These are phyloP conservation scores for Pseudotriccus pelzelni DNA, from an alignment of 2,797 vertebrate species.

Conservation along the genomic window DNA sequence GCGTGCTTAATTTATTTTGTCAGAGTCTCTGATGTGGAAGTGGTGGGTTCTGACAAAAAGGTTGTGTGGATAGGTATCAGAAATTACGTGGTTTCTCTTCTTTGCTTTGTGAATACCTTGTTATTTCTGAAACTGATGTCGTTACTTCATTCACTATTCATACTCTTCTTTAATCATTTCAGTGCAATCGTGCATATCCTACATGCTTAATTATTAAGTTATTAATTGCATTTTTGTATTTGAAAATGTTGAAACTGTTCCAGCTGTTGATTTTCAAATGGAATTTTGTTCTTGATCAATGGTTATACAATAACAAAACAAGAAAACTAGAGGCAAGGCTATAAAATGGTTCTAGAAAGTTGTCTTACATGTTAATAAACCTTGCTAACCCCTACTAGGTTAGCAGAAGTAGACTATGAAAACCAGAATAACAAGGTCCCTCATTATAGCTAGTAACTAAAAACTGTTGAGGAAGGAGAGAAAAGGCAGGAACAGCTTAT, in stretches of 20 bases:
- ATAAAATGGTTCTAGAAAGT: neutral
- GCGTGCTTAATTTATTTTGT: neutral
- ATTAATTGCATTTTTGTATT: neutral
- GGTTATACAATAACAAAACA: neutral
- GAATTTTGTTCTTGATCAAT: neutral
- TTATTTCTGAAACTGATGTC: neutral
- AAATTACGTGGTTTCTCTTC: neutral
- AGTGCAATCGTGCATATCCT: neutral
- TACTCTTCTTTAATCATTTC: neutral
- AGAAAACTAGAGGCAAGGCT: neutral
- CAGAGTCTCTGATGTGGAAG: neutral
- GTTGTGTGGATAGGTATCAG: neutral
- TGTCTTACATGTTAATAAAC: neutral
- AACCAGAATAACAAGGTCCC: neutral
- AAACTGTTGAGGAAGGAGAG: neutral
- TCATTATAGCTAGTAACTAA: neutral
- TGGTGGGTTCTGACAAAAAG: neutral
- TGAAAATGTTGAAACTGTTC: neutral
- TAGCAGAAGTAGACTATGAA: neutral
- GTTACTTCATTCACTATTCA: neutral
- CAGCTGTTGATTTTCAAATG: neutral
- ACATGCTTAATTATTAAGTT: neutral
- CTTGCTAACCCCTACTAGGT: neutral
- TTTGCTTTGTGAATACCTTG: neutral
- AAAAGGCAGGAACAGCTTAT: neutral